phyloP scores from a whole-genome alignment of 1,140 invertebrate species.

The Aphaenogaster floridana region DNA sequence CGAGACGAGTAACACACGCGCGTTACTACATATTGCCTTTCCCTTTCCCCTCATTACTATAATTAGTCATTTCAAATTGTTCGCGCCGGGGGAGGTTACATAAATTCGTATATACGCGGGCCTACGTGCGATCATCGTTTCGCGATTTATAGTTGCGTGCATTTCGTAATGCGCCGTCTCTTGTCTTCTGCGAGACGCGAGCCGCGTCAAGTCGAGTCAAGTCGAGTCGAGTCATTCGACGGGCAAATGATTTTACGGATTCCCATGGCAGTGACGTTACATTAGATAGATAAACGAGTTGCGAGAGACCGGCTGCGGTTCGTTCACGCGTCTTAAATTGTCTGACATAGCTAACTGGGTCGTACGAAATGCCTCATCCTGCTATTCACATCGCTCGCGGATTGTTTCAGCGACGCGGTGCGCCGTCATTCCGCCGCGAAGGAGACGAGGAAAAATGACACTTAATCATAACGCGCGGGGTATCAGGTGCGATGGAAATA shows the following conservation, averaged over 20 bases:
- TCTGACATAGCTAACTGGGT: conserved; percentile 56
- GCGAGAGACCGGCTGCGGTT: conserved; percentile 43
- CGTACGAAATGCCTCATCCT: conserved; percentile 54
- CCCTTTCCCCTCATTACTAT: conserved; percentile 77
- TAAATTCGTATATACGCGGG: conserved; percentile 65
- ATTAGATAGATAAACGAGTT: conserved; percentile 56
- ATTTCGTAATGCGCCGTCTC: conserved; percentile 39
- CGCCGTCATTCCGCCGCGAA: neutral
- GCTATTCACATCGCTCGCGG: conserved; percentile 37
- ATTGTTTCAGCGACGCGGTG: conserved; percentile 31
- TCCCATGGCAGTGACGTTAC: conserved; percentile 63
- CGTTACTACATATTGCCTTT: conserved; percentile 70
- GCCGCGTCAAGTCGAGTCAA: neutral
- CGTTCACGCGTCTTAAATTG: conserved; percentile 53
- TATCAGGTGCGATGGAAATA: conserved; percentile 22
- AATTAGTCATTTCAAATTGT: conserved; percentile 77
- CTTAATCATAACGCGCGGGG: conserved; percentile 35
- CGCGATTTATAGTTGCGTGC: conserved; percentile 66
- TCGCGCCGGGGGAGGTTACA: conserved; percentile 67
- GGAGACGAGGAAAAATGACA: conserved; percentile 19
- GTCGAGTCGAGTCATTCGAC: conserved; percentile 50
- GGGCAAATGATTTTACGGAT: conserved; percentile 62
- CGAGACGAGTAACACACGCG: conserved; percentile 32
- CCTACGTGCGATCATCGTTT: conserved; percentile 63
- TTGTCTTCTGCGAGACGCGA: conserved; percentile 19